Conservation (phyloP, 2,888 invertebrate genomes). For the Mantis religiosa region DNA sequence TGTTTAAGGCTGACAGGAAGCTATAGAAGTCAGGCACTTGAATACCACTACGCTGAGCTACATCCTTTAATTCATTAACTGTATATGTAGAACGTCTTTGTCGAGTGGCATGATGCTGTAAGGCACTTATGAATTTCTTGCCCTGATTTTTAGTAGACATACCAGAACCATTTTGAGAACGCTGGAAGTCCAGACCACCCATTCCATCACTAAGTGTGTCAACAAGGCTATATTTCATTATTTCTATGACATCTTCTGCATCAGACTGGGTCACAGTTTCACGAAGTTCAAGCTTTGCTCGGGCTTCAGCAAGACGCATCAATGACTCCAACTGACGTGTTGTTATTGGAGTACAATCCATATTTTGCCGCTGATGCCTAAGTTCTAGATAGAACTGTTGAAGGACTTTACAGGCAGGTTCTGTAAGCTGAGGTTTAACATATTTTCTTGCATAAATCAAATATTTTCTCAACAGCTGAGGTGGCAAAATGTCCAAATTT, state of each 20-base stretch:
- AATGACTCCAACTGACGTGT: slow-evolving; percentile 86
- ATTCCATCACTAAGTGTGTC: slow-evolving; percentile 72
- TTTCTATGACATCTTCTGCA: slow-evolving; percentile 79
- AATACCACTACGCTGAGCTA: slow-evolving; percentile 64
- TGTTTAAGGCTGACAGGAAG: slow-evolving; percentile 74
- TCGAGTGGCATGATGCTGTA: slow-evolving; percentile 63
- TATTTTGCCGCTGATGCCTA: slow-evolving; percentile 60
- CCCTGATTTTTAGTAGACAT: slow-evolving; percentile 66
- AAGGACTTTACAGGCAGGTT: slow-evolving; percentile 65
- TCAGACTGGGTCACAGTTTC: slow-evolving; percentile 71
- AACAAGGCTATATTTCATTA: slow-evolving; percentile 74
- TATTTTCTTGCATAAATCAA: slow-evolving; percentile 87
- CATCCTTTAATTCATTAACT: slow-evolving; percentile 68
- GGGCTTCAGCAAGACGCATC: slow-evolving; percentile 78
- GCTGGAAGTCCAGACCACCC: slow-evolving; percentile 56
- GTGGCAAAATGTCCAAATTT: slow-evolving; percentile 67
- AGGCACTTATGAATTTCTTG: slow-evolving; percentile 65
- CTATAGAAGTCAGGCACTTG: slow-evolving; percentile 60
- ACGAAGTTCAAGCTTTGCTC: slow-evolving; percentile 82
- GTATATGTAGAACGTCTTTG: slow-evolving; percentile 69
- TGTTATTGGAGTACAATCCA: slow-evolving; percentile 75
- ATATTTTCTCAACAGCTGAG: slow-evolving; percentile 78
- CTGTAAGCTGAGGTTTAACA: slow-evolving; percentile 72
- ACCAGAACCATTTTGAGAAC: slow-evolving; percentile 68
- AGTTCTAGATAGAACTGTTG: slow-evolving; percentile 79